These are phyloP conservation scores for Papilio dardanus DNA, from an alignment of 1,140 invertebrate species.

Conservation along the genomic window DNA sequence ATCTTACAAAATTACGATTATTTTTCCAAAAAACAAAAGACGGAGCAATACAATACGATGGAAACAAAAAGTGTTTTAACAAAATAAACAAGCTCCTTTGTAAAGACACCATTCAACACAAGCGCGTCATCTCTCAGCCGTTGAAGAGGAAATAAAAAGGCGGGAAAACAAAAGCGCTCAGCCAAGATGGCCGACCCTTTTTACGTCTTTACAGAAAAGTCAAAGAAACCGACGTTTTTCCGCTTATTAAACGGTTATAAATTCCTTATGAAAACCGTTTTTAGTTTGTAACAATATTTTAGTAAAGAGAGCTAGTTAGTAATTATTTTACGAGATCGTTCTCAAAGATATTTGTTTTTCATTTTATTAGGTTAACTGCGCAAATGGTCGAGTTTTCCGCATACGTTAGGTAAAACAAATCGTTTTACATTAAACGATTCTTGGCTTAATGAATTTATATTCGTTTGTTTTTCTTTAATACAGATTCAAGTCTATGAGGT, in stretches of 20 bases:
- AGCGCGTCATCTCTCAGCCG: slow-evolving; percentile 21
- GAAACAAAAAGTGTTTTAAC: slow-evolving; percentile 3
- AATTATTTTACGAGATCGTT: slow-evolving; percentile 11
- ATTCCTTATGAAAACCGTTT: background rate
- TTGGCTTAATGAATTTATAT: background rate
- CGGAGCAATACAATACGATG: background rate
- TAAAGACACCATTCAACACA: slow-evolving; percentile 14
- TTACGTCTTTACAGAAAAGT: background rate
- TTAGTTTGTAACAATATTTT: too few relatives aligned
- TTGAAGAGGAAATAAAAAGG: slow-evolving; percentile 30
- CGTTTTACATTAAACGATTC: slow-evolving; percentile 5
- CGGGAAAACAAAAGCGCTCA: slow-evolving; percentile 19
- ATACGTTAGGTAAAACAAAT: slow-evolving; percentile 6
- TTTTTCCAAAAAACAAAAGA: background rate
- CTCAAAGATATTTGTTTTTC: background rate
- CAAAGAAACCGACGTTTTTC: slow-evolving; percentile 15
- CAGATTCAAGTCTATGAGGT: background rate
- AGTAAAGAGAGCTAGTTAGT: background rate
- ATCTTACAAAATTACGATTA: background rate
- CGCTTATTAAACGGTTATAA: background rate
- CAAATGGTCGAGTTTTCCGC: background rate
- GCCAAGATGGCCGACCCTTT: slow-evolving; percentile 27
- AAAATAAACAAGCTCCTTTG: slow-evolving; percentile 19
- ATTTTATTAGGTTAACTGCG: slow-evolving; percentile 12
- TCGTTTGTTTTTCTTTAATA: slow-evolving; percentile 2